phyloP scores from a whole-genome alignment of 2,888 invertebrate genomes.

The Alloplasta piceator region DNA sequence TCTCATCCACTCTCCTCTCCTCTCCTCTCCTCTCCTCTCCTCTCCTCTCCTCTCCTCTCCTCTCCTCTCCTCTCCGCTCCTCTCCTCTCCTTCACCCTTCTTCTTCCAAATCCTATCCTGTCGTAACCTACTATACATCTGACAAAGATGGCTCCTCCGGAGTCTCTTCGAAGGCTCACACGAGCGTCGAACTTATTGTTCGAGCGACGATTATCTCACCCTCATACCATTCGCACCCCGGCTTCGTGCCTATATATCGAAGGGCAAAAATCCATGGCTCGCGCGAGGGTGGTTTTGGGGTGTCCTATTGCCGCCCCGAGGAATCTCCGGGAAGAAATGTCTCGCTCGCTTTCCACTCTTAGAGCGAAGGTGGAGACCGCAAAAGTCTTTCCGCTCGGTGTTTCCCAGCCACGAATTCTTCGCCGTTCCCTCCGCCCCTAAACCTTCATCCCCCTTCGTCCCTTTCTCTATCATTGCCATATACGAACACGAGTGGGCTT shows the following conservation, averaged over 20 bases:
- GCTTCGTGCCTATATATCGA: neutral
- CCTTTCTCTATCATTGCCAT: constrained; percentile 23
- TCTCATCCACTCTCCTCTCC: no score
- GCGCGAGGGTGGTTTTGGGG: constrained; percentile 27
- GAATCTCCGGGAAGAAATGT: constrained; percentile 41
- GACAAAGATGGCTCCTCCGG: constrained; percentile 61
- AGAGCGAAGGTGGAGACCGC: constrained; percentile 39
- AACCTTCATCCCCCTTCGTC: constrained; percentile 1
- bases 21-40: no score
- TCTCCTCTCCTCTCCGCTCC: neutral
- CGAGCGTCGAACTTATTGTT: constrained; percentile 70
- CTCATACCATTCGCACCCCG: constrained; percentile 41
- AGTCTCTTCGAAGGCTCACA: constrained; percentile 29
- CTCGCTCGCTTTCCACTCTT: constrained; percentile 53
- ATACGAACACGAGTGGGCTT: constrained; percentile 36
- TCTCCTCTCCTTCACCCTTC: constrained; percentile 40
- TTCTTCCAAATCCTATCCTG: constrained; percentile 27
- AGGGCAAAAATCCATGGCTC: constrained; percentile 56
- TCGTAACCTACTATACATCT: constrained; percentile 56
- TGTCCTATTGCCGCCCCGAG: constrained; percentile 46
- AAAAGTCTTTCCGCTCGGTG: constrained; percentile 55
- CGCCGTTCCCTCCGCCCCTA: constrained; percentile 5
- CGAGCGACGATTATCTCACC: constrained; percentile 73
- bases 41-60: no score
- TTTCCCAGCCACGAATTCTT: constrained; percentile 24